A percentile compares a stretch with the other conserved stretches of the same genome.
phyloP scores from a whole-genome alignment of 2,797 vertebrate species.

The Crenuchus spilurus region DNA sequence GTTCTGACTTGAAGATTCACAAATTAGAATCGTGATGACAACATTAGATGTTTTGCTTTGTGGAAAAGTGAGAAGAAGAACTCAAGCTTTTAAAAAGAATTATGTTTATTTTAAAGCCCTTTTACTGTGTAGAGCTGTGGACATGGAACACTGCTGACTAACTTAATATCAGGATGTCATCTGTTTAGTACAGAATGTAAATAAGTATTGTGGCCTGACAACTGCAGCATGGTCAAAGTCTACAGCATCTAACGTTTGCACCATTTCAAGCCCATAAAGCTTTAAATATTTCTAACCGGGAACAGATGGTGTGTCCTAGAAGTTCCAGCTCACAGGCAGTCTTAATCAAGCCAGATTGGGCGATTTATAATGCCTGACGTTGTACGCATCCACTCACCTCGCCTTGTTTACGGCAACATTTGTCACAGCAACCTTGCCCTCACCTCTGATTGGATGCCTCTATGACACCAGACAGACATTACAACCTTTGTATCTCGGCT shows the following conservation, averaged over 20 bases:
- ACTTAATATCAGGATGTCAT: neutral
- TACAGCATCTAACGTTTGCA: neutral
- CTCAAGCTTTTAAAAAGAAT: neutral
- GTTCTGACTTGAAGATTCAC: constrained; percentile 23
- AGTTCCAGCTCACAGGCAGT: constrained; percentile 63
- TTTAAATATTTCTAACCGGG: constrained; percentile 56
- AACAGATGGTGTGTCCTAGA: constrained; percentile 70
- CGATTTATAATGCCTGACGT: constrained; percentile 59
- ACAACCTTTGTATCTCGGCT: neutral
- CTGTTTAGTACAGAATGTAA: neutral
- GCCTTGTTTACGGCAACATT: constrained; percentile 59
- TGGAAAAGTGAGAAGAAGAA: neutral
- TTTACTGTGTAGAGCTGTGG: neutral
- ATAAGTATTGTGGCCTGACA: neutral
- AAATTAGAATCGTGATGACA: constrained; percentile 28
- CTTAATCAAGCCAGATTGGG: constrained; percentile 59
- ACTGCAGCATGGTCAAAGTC: neutral
- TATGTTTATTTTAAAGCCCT: neutral
- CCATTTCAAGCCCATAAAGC: constrained; percentile 42
- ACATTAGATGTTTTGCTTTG: constrained; percentile 16
- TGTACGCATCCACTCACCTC: constrained; percentile 47
- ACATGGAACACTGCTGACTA: neutral
- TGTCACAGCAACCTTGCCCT: constrained; percentile 67
- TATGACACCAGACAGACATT: constrained; percentile 14
- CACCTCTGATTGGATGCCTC: constrained; percentile 61